Percentiles rank a stretch among this genome's conserved stretches.
These are phyloP conservation scores for Chascanopsetta lugubris DNA, from an alignment of 2,113 vertebrate genomes.

Conservation along the genomic window DNA sequence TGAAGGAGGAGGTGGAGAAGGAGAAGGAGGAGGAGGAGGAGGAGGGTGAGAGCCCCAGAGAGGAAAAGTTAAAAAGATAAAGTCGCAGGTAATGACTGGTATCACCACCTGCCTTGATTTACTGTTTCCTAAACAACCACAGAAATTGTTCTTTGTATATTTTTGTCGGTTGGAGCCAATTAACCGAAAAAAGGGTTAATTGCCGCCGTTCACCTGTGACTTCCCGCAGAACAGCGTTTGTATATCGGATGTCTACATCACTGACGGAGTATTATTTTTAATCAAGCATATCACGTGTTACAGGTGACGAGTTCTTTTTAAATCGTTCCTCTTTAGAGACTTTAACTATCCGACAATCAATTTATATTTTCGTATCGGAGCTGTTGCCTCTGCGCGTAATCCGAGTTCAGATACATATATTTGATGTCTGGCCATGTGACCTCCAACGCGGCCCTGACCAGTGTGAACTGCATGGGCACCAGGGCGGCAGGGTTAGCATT, in stretches of 20 bases:
- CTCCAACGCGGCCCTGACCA: too few species aligned
- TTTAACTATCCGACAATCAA: not conserved
- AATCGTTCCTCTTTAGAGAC: not conserved
- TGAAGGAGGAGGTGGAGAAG: not conserved
- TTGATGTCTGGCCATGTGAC: too few species aligned
- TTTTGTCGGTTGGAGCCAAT: slow-evolving; percentile 17
- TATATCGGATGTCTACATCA: not conserved
- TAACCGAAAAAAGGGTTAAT: not conserved
- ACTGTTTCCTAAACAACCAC: slow-evolving; percentile 38
- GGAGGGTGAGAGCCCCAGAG: slow-evolving; percentile 19
- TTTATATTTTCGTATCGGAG: too few species aligned
- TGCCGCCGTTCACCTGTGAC: not conserved
- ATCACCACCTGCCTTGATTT: slow-evolving; percentile 43
- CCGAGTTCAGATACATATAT: too few species aligned
- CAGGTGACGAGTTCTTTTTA: slow-evolving; percentile 1
- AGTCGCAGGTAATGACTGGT: slow-evolving; percentile 12
- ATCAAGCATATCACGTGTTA: not conserved
- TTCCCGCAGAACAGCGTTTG: not conserved
- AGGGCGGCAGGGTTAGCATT: too few species aligned
- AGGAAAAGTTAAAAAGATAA: slow-evolving; percentile 32
- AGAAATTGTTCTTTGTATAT: slow-evolving; percentile 29
- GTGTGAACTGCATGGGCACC: too few species aligned
- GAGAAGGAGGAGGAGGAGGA: slow-evolving; percentile 3
- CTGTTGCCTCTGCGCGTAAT: too few species aligned
- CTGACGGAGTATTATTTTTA: not conserved